Base-by-base conservation (phyloP, 2,797 vertebrate genomes). In the Scleropages formosus region DNA sequence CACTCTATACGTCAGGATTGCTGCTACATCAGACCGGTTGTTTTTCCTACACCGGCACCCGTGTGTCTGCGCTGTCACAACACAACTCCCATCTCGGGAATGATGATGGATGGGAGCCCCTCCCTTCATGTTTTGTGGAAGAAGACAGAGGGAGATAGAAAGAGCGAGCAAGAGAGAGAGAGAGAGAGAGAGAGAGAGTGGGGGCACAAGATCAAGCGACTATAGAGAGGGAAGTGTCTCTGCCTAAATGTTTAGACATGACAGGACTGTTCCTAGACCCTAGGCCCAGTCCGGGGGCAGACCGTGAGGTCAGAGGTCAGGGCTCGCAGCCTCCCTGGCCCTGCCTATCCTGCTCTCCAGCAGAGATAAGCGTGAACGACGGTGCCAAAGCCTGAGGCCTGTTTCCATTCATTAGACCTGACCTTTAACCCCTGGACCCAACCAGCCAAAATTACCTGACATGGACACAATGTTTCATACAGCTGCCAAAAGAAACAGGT, bases 31-130 rank as follows among this genome's bases (percentile, higher is more conserved):
- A 82, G 83, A 84, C 84, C 78, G 81, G 84, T 87, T 90, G 88
- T 85, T 90, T 91, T 89, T 88, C 87, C 88, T 91, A 88, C 88
- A 84, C 80, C 81, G 78, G 80, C 76, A 78, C 80, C 74, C 75
- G 74, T 79, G 85, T 87, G 88, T 86, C 87, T 80, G 82, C 74
- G 74, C 89, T 92, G 90, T 93, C 92, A 91, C 91, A 93, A 92
- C 92, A 91, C 83, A 78, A 83, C 83, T 85, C 87, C 87, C 75
- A 83, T 91, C 89, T 89, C 78, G 77, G 75, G 84, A 89, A 93
- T 93, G 90, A 91, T 92, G 92, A 93, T 86, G 84, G 89, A 93
- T 93, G 84, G 89, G 62, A 73, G 49, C 82, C 82, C 82, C 87
- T 79, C 82, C 53, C 80, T 79, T 73, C 31, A 71, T 59, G 58